phyloP scores from a whole-genome alignment of 1,140 invertebrate species.

The Homarus americanus region DNA sequence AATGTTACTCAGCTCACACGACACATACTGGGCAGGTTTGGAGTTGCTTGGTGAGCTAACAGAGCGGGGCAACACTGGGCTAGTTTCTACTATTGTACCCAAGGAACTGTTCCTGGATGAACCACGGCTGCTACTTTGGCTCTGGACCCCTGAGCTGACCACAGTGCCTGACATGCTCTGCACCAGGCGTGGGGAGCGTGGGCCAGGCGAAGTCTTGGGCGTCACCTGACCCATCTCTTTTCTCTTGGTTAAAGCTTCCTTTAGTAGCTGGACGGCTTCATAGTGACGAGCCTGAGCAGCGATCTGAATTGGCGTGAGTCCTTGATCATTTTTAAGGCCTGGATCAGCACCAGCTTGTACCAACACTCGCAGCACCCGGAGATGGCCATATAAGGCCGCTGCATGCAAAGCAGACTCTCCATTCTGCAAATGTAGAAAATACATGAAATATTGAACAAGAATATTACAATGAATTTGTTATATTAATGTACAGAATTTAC shows the following conservation, averaged over 20 bases:
- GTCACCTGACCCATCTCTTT: slow-evolving; percentile 41
- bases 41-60: slow-evolving; percentile 57
- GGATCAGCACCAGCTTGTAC: slow-evolving; percentile 86
- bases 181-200: slow-evolving; percentile 58
- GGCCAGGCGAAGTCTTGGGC: slow-evolving; percentile 60
- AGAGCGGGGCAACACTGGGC: slow-evolving; percentile 60
- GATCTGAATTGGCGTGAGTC: slow-evolving; percentile 81
- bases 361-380: slow-evolving; percentile 87
- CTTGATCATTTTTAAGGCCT: slow-evolving; percentile 84
- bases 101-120: slow-evolving; percentile 65
- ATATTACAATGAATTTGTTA: too few relatives aligned
- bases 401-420: slow-evolving; percentile 93
- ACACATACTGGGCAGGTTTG: slow-evolving; percentile 57
- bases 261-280: slow-evolving; percentile 65
- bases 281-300: slow-evolving; percentile 70
- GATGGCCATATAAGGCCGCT: slow-evolving; percentile 91
- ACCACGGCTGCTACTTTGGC: slow-evolving; percentile 60
- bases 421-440: slow-evolving; percentile 83
- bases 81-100: slow-evolving; percentile 64
- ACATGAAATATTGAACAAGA: not conserved
- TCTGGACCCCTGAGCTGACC: slow-evolving; percentile 32
- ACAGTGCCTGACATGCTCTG: slow-evolving; percentile 49
- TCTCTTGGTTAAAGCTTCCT: slow-evolving; percentile 57
- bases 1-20: slow-evolving; percentile 67
- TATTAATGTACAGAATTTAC: too few relatives aligned